Evolutionary conservation across 2,797 vertebrate species (phyloP).

Genomic region (Arnoldichthys spilopterus): DNA sequence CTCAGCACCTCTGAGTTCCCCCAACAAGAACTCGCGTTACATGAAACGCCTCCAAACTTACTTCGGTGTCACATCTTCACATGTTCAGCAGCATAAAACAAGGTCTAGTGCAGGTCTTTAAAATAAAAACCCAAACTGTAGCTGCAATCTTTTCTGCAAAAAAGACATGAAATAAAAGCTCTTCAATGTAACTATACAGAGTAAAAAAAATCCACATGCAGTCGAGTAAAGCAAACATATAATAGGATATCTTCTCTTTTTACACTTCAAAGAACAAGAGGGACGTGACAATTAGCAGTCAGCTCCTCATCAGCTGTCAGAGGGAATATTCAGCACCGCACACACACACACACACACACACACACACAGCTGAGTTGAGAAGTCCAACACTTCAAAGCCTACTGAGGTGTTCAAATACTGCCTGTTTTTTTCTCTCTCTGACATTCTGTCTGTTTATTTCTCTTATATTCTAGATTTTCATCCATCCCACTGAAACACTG

Average conservation of each 20-base stretch:
- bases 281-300: conserved; percentile 62
- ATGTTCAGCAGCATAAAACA: neutral
- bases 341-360: conserved; percentile 46
- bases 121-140: neutral
- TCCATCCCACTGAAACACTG: conserved; percentile 32
- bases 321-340: conserved; percentile 48
- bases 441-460: conserved; percentile 47
- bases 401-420: conserved; percentile 59
- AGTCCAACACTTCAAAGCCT: conserved; percentile 60
- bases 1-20: conserved; percentile 1
- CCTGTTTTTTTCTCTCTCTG: conserved; percentile 32
- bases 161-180: neutral
- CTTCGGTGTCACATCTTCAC: conserved; percentile 29
- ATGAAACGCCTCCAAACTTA: conserved; percentile 8
- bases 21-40: neutral
- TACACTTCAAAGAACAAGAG: conserved; percentile 60
- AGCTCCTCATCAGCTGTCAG: conserved; percentile 61
- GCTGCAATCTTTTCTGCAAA: conserved; percentile 14
- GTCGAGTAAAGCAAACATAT: conserved; percentile 56
- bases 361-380: conserved; percentile 55
- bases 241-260: conserved; percentile 57
- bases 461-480: conserved; percentile 45
- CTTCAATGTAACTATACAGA: conserved; percentile 35
- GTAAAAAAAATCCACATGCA: conserved; percentile 41
- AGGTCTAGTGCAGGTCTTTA: neutral